Conservation (phyloP, 2,888 invertebrate species). For the Ectemnius lituratus region DNA sequence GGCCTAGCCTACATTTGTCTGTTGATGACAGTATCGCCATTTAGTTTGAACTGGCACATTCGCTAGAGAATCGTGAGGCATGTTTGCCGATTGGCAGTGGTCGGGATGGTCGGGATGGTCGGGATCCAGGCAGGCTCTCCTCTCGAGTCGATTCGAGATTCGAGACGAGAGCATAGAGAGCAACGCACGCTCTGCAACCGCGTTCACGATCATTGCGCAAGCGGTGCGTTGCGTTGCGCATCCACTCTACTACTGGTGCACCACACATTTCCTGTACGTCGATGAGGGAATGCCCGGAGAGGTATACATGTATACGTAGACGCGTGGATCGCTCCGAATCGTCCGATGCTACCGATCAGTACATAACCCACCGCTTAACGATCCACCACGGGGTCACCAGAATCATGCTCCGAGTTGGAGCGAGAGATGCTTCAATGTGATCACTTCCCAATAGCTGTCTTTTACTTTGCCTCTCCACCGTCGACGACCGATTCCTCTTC, state of each 20-base stretch:
- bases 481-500: constrained; percentile 11
- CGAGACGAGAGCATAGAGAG: constrained; percentile 24
- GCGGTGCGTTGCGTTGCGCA: constrained; percentile 50
- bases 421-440: constrained; percentile 45
- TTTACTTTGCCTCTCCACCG: constrained; percentile 25
- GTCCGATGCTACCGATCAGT: constrained; percentile 51
- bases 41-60: too few species aligned
- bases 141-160: too few species aligned
- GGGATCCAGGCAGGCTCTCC: too few species aligned
- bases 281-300: too few species aligned
- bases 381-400: constrained; percentile 51
- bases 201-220: constrained; percentile 47
- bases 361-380: constrained; percentile 58
- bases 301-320: constrained; percentile 14
- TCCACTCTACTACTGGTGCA: constrained; percentile 24
- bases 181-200: constrained; percentile 53
- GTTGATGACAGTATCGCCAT: too few species aligned
- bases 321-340: constrained; percentile 49
- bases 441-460: constrained; percentile 53
- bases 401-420: constrained; percentile 37
- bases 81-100: too few species aligned
- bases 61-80: too few species aligned
- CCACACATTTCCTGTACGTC: not conserved
- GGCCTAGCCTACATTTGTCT: too few species aligned
- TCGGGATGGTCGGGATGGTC: too few species aligned